Evolutionary conservation across 2,888 invertebrate species (phyloP), one percentile per base, ranked within the genome.

Genomic region (Entomobrya proxima): DNA sequence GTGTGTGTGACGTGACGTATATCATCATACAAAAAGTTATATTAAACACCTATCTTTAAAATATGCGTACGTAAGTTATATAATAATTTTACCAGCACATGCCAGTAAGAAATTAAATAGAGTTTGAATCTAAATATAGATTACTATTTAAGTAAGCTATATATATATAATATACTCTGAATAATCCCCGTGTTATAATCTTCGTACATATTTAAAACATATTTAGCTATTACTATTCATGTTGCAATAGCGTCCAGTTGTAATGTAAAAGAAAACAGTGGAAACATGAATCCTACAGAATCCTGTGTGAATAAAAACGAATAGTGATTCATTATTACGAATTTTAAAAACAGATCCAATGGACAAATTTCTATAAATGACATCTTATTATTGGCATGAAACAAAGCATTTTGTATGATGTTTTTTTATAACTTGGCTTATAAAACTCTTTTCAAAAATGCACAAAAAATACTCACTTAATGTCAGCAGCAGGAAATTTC

Each of bases 21-120:
- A n/a, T n/a, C n/a, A n/a, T 75, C 30, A 72, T 74, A 74, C 61
- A 44, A 55, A 40, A 37, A 78, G 50, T 78, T 64, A 47, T 55
- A 74, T 82, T 61, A n/a, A n/a, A n/a, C n/a, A n/a, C n/a, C n/a
- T n/a, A n/a, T n/a, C n/a, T n/a, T n/a, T n/a, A n/a, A n/a, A n/a
- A n/a, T n/a, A n/a, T n/a, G n/a, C n/a, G n/a, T n/a, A n/a, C n/a
- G n/a, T n/a, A n/a, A n/a, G n/a, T 55, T 83, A 76, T 1, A 76
- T 67, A 64, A 35, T 78, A 58, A 81, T 1, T 86, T 86, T 86
- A 86, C 80, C 86, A 86, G 86, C 86, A 86, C 86, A 86, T 86
- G 86, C 86, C 86, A 86, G 86, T 86, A 86, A 86, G 86, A 86
- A 86, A 86, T 86, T 86, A 86, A 76, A 69, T 85, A 80, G 85